These are phyloP conservation scores for Athripsodes cinereus DNA, from an alignment of 2,888 invertebrate genomes.

Conservation along the genomic window DNA sequence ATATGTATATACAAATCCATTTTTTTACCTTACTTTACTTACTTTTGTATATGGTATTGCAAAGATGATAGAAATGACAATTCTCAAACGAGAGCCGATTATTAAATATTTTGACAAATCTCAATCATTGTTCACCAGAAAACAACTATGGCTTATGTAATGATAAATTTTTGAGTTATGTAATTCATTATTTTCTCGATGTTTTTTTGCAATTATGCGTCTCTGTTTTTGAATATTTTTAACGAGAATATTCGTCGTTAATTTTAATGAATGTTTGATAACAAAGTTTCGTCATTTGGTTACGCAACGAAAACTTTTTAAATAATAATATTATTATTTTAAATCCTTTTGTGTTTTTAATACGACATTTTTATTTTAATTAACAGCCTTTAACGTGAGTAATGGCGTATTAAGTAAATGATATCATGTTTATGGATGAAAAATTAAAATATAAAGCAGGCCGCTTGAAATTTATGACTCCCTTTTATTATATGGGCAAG, in stretches of 20 bases:
- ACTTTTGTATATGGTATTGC: too few species aligned
- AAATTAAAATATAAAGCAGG: slow-evolving; percentile 2
- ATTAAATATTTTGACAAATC: too few species aligned
- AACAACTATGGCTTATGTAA: too few species aligned
- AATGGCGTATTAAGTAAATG: slow-evolving; percentile 1
- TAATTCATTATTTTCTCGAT: neutral
- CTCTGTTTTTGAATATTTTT: neutral
- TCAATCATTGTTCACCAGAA: too few species aligned
- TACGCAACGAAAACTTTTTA: neutral
- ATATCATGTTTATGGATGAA: slow-evolving; percentile 1
- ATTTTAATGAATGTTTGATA: slow-evolving; percentile 1
- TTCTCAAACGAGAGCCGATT: too few species aligned
- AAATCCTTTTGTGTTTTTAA: neutral
- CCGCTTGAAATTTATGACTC: neutral
- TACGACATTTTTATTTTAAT: slow-evolving; percentile 1
- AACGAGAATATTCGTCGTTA: neutral
- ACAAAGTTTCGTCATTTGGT: neutral
- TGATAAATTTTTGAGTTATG: neutral
- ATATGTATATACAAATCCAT: too few species aligned
- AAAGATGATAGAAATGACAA: too few species aligned
- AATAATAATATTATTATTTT: neutral
- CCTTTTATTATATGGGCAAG: neutral
- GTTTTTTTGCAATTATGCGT: neutral
- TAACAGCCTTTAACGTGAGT: neutral
- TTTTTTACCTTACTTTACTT: too few species aligned